Conservation (phyloP, 2,888 invertebrate genomes). For the Dioctria linearis region DNA sequence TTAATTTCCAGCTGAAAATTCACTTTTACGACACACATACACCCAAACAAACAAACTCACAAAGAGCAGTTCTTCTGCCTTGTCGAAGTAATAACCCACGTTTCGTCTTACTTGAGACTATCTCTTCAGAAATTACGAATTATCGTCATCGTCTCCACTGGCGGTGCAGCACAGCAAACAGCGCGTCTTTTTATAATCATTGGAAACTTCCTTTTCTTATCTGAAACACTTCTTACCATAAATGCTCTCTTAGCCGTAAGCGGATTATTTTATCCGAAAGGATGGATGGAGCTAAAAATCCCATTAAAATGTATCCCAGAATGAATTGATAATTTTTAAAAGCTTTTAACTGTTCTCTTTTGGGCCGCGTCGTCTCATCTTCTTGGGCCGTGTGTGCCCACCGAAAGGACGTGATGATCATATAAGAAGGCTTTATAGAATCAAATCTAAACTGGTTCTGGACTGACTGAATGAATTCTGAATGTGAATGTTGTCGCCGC, state of each 20-base stretch:
- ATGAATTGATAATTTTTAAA: conserved; percentile 56
- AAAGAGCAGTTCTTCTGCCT: not conserved
- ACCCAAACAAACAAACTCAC: not conserved
- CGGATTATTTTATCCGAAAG: conserved; percentile 25
- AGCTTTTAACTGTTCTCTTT: conserved; percentile 54
- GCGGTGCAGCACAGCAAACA: no score
- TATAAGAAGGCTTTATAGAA: not conserved
- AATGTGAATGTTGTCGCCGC: not conserved
- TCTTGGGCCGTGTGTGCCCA: not conserved
- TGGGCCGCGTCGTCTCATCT: not conserved
- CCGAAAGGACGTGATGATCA: not conserved
- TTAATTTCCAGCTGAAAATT: not conserved
- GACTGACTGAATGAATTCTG: conserved; percentile 14
- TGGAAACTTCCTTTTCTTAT: conserved; percentile 1
- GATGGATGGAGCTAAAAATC: conserved; percentile 24
- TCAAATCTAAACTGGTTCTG: conserved; percentile 33
- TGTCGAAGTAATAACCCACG: no score
- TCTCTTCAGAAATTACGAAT: not conserved
- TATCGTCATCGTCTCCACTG: not conserved
- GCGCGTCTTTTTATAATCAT: not conserved
- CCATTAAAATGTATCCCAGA: conserved; percentile 55
- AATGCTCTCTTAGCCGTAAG: conserved; percentile 14
- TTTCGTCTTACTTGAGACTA: no score
- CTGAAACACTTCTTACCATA: not conserved
- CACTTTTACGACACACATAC: not conserved